phyloP scores from a whole-genome alignment of 2,797 vertebrate species.

The Platalea minor region DNA sequence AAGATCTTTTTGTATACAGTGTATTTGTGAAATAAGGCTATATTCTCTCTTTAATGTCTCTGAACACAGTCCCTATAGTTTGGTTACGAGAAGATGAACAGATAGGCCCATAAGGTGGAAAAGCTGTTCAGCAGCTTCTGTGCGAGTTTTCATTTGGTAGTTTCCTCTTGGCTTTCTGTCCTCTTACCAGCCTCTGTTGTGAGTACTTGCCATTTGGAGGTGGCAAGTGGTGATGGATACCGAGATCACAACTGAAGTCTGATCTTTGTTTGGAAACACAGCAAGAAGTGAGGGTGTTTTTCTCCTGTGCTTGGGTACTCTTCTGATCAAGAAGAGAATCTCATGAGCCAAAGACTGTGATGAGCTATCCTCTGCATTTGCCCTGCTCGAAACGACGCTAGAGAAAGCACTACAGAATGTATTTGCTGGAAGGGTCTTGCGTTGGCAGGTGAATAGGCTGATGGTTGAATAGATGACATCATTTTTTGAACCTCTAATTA shows the following conservation, averaged over 20 bases:
- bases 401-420: neutral
- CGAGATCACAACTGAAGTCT: neutral
- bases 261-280: neutral
- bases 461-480: neutral
- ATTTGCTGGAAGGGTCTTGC: neutral
- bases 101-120: neutral
- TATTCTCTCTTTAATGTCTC: neutral
- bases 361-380: neutral
- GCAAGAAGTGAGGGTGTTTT: neutral
- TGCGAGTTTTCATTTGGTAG: neutral
- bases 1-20: neutral
- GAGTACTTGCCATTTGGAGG: neutral
- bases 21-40: neutral
- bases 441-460: neutral
- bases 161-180: neutral
- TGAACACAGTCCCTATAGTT: neutral
- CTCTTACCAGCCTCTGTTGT: neutral
- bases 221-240: neutral
- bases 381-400: neutral
- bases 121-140: neutral
- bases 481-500: constrained; percentile 12
- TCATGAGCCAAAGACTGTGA: neutral
- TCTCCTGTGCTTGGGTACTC: neutral
- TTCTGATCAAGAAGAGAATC: neutral
- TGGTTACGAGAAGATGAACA: neutral